phyloP scores from a whole-genome alignment of 2,113 vertebrate species.

The Gymnocephalus cernua region DNA sequence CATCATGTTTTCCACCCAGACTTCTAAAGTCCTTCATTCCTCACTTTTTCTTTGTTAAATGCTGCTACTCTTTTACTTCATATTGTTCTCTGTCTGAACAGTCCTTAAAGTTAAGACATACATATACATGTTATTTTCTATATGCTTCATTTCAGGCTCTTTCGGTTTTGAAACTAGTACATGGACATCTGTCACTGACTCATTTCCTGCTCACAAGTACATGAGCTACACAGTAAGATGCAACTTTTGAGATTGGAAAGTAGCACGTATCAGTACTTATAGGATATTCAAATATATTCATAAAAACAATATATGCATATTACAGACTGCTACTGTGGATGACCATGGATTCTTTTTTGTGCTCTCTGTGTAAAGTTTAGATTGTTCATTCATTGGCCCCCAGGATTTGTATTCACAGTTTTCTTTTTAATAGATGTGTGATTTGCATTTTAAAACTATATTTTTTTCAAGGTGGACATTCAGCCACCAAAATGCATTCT shows the following conservation, averaged over 20 bases:
- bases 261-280: neutral
- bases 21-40: constrained; percentile 26
- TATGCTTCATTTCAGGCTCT: neutral
- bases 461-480: neutral
- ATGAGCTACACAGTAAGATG: neutral
- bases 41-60: neutral
- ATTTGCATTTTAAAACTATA: neutral
- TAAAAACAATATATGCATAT: neutral
- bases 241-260: neutral
- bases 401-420: neutral
- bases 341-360: neutral
- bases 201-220: neutral
- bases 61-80: constrained; percentile 7
- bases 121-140: neutral
- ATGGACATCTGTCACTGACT: neutral
- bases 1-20: constrained; percentile 30
- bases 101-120: neutral
- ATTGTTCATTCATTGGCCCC: neutral
- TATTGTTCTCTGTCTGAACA: constrained; percentile 1
- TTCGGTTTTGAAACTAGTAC: neutral
- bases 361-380: neutral
- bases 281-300: neutral
- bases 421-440: neutral
- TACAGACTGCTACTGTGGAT: neutral
- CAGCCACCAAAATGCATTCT: neutral